A percentile compares a stretch with the other conserved stretches of the same genome.
phyloP scores from a whole-genome alignment of 2,888 invertebrate species.

The Dicyrtomina minuta region DNA sequence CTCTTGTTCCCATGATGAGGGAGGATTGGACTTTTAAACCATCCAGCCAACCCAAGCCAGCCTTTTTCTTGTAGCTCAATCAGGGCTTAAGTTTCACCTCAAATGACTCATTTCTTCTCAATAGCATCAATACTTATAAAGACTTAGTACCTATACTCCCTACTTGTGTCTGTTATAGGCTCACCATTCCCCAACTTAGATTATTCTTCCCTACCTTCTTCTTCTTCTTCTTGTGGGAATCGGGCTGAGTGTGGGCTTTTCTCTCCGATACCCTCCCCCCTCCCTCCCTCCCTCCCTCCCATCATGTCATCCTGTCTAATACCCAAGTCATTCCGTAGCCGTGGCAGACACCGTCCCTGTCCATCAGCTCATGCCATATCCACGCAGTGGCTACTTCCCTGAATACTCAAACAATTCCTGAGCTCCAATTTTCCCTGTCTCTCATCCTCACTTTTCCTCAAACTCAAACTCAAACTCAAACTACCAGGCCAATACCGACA shows the following conservation, averaged over 20 bases:
- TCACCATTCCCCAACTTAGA: too few relatives aligned
- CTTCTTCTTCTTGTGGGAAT: not conserved
- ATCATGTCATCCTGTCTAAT: too few relatives aligned
- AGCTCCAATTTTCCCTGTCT: not conserved
- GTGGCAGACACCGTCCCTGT: too few relatives aligned
- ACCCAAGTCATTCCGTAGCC: too few relatives aligned
- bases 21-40: too few relatives aligned
- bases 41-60: not conserved
- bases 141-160: too few relatives aligned
- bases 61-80: not conserved
- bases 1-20: not conserved
- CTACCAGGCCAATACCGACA: not conserved
- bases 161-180: not conserved
- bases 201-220: not conserved
- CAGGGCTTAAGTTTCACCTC: conserved; percentile 7
- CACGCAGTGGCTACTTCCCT: too few relatives aligned
- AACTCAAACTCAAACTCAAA: not conserved
- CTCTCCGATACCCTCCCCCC: too few relatives aligned
- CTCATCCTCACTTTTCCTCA: conserved; percentile 1
- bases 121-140: not conserved
- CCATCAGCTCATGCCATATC: too few relatives aligned
- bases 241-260: too few relatives aligned
- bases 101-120: conserved; percentile 9
- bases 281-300: too few relatives aligned
- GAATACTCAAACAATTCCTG: too few relatives aligned